These are phyloP conservation scores for Leptinotarsa lineolata DNA, from an alignment of 1,140 invertebrate genomes.

Conservation along the genomic window DNA sequence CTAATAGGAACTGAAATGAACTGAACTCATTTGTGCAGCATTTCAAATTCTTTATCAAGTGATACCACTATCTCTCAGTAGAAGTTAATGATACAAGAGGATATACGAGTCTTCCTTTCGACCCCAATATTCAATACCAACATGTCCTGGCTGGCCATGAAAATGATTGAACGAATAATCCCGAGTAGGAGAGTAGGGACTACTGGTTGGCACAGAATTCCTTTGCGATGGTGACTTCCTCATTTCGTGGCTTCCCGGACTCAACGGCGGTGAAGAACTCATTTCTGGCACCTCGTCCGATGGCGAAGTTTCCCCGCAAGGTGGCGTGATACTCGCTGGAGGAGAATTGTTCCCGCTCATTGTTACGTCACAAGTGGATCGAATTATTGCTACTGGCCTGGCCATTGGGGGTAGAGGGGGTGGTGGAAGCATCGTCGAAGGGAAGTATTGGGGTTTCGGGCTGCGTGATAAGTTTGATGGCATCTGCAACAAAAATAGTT, in stretches of 20 bases:
- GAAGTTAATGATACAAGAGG: not conserved
- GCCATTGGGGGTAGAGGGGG: slow-evolving; percentile 97
- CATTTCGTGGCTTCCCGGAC: slow-evolving; percentile 52
- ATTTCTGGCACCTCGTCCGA: slow-evolving; percentile 56
- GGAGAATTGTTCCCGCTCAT: slow-evolving; percentile 64
- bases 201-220: slow-evolving; percentile 50
- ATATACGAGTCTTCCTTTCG: slow-evolving; percentile 15
- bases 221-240: slow-evolving; percentile 52
- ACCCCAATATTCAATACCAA: slow-evolving; percentile 58
- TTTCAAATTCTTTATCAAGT: too few species aligned
- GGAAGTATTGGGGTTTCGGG: slow-evolving; percentile 84
- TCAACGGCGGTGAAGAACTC: slow-evolving; percentile 53
- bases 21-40: too few species aligned
- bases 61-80: too few species aligned
- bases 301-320: slow-evolving; percentile 54
- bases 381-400: slow-evolving; percentile 91
- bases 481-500: slow-evolving; percentile 45
- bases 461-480: slow-evolving; percentile 57
- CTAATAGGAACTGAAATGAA: too few species aligned
- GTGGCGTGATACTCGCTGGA: slow-evolving; percentile 67
- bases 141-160: slow-evolving; percentile 86
- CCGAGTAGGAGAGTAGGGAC: slow-evolving; percentile 61
- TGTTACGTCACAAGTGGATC: slow-evolving; percentile 75
- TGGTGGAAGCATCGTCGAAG: slow-evolving; percentile 87
- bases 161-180: slow-evolving; percentile 89